phyloP scores from a whole-genome alignment of 2,888 invertebrate genomes.

The Nemurella pictetii region DNA sequence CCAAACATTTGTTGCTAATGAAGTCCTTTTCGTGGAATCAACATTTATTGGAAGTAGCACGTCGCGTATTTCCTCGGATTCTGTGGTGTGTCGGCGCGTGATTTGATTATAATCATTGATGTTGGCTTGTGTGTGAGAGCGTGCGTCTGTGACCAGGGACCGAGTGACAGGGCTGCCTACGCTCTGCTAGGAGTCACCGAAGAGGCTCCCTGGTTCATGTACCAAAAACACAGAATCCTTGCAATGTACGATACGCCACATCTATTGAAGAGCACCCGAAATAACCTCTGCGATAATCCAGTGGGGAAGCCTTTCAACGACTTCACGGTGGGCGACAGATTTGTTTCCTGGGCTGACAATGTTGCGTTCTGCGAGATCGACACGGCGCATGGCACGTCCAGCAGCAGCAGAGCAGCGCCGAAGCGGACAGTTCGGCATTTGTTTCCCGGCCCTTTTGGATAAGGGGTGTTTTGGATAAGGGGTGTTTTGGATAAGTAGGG shows the following conservation, averaged over 20 bases:
- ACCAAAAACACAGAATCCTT: slow-evolving; percentile 39
- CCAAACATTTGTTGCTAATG: slow-evolving; percentile 40
- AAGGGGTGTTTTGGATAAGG: no score
- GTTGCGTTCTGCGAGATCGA: not conserved
- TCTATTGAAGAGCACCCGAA: slow-evolving; percentile 43
- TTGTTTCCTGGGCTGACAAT: slow-evolving; percentile 40
- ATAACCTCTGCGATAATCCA: slow-evolving; percentile 38
- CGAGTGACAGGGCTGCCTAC: slow-evolving; percentile 41
- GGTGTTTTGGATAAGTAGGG: no score
- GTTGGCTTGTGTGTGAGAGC: slow-evolving; percentile 42
- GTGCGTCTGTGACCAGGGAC: slow-evolving; percentile 43
- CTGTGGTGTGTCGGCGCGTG: slow-evolving; percentile 34
- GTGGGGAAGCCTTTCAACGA: slow-evolving; percentile 24
- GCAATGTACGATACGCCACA: slow-evolving; percentile 43
- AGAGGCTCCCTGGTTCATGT: slow-evolving; percentile 39
- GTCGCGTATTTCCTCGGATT: slow-evolving; percentile 43
- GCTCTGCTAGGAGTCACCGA: slow-evolving; percentile 40
- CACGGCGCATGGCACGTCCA: slow-evolving; percentile 37
- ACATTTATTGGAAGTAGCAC: slow-evolving; percentile 44
- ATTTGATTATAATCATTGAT: slow-evolving; percentile 38
- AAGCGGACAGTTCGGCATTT: slow-evolving; percentile 44
- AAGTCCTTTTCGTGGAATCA: slow-evolving; percentile 43
- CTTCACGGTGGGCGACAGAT: slow-evolving; percentile 32
- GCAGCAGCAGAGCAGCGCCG: slow-evolving; percentile 42
- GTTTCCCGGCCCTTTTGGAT: slow-evolving; percentile 42